These are phyloP conservation scores for Pelmatolapia mariae DNA, from an alignment of 2,113 vertebrate genomes.

Conservation along the genomic window DNA sequence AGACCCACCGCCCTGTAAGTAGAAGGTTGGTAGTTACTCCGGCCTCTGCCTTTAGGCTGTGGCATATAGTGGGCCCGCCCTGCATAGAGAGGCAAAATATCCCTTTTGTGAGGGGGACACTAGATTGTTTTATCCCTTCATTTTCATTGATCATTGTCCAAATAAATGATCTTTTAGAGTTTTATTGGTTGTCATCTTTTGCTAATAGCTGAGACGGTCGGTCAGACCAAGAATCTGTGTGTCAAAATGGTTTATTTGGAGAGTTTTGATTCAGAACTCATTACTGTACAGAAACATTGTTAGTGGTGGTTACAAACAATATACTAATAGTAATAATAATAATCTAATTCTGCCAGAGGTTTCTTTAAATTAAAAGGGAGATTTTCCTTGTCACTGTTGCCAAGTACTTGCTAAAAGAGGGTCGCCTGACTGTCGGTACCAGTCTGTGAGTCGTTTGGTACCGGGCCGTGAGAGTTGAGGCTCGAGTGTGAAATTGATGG, in stretches of 20 bases:
- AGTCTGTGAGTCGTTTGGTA: neutral
- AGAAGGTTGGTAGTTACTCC: neutral
- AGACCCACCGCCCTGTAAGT: neutral
- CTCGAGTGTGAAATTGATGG: neutral
- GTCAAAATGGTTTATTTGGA: neutral
- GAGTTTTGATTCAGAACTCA: neutral
- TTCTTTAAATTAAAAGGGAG: neutral
- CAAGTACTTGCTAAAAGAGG: neutral
- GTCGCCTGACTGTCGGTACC: accelerated
- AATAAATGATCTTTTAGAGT: neutral
- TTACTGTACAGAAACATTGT: accelerated
- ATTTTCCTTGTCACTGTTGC: neutral
- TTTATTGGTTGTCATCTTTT: neutral
- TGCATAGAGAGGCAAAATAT: neutral
- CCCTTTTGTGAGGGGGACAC: neutral
- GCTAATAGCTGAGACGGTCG: neutral
- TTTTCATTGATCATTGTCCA: neutral
- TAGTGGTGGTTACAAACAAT: neutral
- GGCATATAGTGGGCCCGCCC: neutral
- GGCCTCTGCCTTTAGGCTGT: neutral
- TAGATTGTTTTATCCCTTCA: neutral
- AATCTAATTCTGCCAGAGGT: neutral
- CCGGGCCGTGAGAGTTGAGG: accelerated
- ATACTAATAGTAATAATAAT: neutral
- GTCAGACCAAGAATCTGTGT: neutral